A percentile compares a stretch with the other conserved stretches of the same genome.
Conservation (phyloP, 2,113 vertebrate species). For the Cisticola juncidis region DNA sequence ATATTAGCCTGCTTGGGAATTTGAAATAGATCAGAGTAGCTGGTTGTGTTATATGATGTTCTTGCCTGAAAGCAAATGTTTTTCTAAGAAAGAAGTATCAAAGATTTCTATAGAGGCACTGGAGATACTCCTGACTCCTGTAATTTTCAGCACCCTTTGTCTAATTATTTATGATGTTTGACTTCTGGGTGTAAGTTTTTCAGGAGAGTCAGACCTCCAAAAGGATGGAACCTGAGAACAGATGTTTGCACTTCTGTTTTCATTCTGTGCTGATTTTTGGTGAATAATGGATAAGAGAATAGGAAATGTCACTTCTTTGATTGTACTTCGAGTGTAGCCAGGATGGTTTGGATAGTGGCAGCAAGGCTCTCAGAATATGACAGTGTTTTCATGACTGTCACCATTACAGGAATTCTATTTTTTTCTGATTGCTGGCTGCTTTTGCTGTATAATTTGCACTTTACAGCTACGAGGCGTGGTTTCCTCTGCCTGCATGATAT, state of each 20-base stretch:
- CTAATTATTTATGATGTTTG: constrained; percentile 31
- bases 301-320: constrained; percentile 41
- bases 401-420: background rate
- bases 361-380: background rate
- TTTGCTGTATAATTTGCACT: background rate
- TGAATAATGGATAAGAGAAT: constrained; percentile 41
- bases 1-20: background rate
- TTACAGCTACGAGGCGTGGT: background rate
- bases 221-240: constrained; percentile 31
- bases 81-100: background rate
- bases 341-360: background rate
- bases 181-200: constrained; percentile 25
- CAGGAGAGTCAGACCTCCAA: constrained; percentile 4
- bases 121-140: background rate
- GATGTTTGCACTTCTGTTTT: constrained; percentile 34
- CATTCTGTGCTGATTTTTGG: background rate
- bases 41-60: background rate
- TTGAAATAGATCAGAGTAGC: background rate
- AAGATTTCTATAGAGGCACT: background rate
- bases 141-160: constrained; percentile 14
- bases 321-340: background rate
- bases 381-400: background rate
- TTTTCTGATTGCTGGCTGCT: background rate
- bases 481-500: background rate
- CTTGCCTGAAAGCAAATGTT: background rate